phyloP scores from a whole-genome alignment of 2,797 vertebrate species.

The Cirrhinus mrigala region DNA sequence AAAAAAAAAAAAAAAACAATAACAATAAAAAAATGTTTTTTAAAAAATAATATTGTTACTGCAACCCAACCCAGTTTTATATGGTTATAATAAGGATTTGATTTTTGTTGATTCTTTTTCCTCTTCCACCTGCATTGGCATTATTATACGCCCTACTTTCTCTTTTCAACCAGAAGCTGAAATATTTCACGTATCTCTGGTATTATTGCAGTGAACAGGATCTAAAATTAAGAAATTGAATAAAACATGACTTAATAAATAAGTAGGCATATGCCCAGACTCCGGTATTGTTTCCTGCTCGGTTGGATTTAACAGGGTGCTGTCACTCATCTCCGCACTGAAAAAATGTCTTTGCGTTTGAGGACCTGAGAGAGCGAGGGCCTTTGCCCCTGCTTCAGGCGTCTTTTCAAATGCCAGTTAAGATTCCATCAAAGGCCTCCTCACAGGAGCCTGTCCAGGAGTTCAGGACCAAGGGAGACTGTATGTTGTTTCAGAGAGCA shows the following conservation, averaged over 20 bases:
- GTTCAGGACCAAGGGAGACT: conserved; percentile 48
- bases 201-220: neutral
- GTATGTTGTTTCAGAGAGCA: conserved; percentile 48
- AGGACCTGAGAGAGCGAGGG: conserved; percentile 85
- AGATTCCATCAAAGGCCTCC: conserved; percentile 67
- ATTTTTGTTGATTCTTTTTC: neutral
- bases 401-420: conserved; percentile 73
- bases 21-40: neutral
- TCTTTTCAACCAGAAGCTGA: neutral
- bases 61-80: neutral
- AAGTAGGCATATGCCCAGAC: conserved; percentile 41
- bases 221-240: conserved; percentile 37
- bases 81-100: neutral
- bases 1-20: neutral
- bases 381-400: conserved; percentile 82
- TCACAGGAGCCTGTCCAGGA: conserved; percentile 50
- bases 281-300: conserved; percentile 78
- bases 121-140: neutral
- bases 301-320: conserved; percentile 76
- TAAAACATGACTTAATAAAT: conserved; percentile 39
- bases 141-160: neutral
- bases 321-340: conserved; percentile 53
- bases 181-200: neutral
- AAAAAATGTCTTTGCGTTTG: conserved; percentile 82
- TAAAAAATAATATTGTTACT: neutral